Percentiles rank a stretch among this genome's conserved stretches.
These are phyloP conservation scores for Triplophysa siluroides DNA, from an alignment of 2,113 vertebrate genomes.

Conservation along the genomic window DNA sequence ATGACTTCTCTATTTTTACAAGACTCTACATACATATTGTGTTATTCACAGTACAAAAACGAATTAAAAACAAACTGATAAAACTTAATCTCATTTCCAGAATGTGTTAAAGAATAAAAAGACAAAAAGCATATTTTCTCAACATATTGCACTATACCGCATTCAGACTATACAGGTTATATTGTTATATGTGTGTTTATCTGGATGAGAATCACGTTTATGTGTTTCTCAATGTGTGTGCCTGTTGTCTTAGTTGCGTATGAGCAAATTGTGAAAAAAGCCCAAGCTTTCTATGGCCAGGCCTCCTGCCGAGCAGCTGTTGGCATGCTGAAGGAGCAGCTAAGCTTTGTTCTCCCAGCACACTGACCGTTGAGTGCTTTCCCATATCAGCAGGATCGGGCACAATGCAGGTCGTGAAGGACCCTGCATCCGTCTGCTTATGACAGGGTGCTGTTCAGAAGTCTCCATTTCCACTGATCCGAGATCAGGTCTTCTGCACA, in stretches of 20 bases:
- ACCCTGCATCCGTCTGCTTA: constrained; percentile 38
- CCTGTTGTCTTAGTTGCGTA: constrained; percentile 17
- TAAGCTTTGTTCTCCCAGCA: constrained; percentile 40
- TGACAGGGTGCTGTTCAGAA: constrained; percentile 35
- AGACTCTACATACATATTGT: too few species aligned
- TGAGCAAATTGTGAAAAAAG: constrained; percentile 37
- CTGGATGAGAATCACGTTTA: not conserved
- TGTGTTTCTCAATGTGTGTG: not conserved
- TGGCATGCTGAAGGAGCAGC: constrained; percentile 48
- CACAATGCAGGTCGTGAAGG: constrained; percentile 23
- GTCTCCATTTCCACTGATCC: constrained; percentile 5
- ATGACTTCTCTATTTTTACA: too few species aligned
- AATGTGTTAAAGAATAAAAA: too few species aligned
- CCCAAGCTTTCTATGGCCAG: constrained; percentile 8
- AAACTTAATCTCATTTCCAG: too few species aligned
- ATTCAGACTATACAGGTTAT: not conserved
- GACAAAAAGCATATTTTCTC: too few species aligned
- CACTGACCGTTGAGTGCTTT: constrained; percentile 55
- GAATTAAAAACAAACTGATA: too few species aligned
- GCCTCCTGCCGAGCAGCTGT: constrained; percentile 64
- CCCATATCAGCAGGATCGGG: constrained; percentile 51
- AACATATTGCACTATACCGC: too few species aligned
- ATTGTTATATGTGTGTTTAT: not conserved
- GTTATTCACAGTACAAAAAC: too few species aligned
- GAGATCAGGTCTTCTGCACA: constrained; percentile 7